Evolutionary conservation across 2,888 invertebrate species (phyloP), one percentile per base, ranked within the genome.

Genomic region (Morinoia aosen): DNA sequence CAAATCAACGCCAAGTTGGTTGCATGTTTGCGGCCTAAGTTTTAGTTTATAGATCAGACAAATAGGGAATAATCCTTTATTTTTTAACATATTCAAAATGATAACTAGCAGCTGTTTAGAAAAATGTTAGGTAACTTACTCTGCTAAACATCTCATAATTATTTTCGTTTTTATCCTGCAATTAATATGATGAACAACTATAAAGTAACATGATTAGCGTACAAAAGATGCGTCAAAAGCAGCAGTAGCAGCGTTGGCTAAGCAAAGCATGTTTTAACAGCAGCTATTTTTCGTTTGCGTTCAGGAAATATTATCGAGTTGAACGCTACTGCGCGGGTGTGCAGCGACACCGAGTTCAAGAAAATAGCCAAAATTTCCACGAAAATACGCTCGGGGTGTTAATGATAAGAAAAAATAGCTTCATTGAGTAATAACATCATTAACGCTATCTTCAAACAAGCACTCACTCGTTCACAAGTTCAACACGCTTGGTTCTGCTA

Each of bases 361-460:
- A 76, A 76, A 76, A 33, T 76, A 76, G 8, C 33, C 76, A 76
- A 76, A 76, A 76, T 76, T 76, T 76, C 33, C 76, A 33, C 25
- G 76, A 76, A 76, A 76, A 76, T 76, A 76, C 76, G 76, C 33
- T 76, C 76, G 25, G 76, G 76, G 76, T 16, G 25, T 33, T 76
- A 76, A 76, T 33, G 76, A 76, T 76, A 76, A 33, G 76, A 76
- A 76, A 76, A 76, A 76, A 76, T 76, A 76, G 76, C 76, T 76
- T 76, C 19, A 16, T 25, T 76, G 76, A 76, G 19, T 76, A 76
- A 33, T 76, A 76, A 76, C 61, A 61, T 61, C 76, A 76, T 76
- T 76, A 76, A 33, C 76, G 76, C 76, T 76, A 19, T 76, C 76
- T 76, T 76, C 33, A 33, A 76, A 76, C 25, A 76, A 33, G 25